These are phyloP conservation scores for Macaria notata DNA, from an alignment of 2,888 invertebrate species.

Conservation along the genomic window DNA sequence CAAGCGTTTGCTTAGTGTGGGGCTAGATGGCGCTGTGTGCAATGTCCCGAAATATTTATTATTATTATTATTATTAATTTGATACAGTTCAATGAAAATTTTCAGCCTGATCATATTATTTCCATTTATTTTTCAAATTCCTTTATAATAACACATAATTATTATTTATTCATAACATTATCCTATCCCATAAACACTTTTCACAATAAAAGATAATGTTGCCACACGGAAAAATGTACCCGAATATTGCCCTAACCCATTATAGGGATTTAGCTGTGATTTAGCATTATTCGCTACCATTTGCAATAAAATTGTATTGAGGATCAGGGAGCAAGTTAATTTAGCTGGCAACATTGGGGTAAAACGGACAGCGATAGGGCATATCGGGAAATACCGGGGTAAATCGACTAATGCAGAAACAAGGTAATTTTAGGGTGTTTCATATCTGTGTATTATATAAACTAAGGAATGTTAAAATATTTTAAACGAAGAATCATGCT, in stretches of 20 bases:
- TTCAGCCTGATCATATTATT: too few species aligned
- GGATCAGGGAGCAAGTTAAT: conserved; percentile 64
- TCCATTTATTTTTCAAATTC: not conserved
- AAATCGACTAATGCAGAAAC: conserved; percentile 1
- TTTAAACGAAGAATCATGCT: too few species aligned
- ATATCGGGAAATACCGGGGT: conserved; percentile 30
- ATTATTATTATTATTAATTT: too few species aligned
- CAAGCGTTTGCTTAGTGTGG: too few species aligned
- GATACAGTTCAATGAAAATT: too few species aligned
- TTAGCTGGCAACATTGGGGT: conserved; percentile 47
- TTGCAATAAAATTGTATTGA: conserved; percentile 73
- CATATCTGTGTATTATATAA: too few species aligned
- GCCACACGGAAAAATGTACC: conserved; percentile 48
- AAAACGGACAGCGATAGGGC: conserved; percentile 6
- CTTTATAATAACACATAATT: conserved; percentile 17
- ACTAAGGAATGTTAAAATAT: too few species aligned
- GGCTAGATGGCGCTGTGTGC: too few species aligned
- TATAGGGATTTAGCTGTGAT: conserved; percentile 66
- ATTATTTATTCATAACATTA: conserved; percentile 36
- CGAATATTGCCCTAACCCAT: conserved; percentile 52
- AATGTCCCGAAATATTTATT: too few species aligned
- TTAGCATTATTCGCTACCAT: conserved; percentile 68
- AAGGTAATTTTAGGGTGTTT: conserved; percentile 8
- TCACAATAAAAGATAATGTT: conserved; percentile 68
- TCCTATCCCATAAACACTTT: conserved; percentile 58